Base-by-base conservation (phyloP, 2,888 invertebrate genomes). In the Ormyrus thymus region DNA sequence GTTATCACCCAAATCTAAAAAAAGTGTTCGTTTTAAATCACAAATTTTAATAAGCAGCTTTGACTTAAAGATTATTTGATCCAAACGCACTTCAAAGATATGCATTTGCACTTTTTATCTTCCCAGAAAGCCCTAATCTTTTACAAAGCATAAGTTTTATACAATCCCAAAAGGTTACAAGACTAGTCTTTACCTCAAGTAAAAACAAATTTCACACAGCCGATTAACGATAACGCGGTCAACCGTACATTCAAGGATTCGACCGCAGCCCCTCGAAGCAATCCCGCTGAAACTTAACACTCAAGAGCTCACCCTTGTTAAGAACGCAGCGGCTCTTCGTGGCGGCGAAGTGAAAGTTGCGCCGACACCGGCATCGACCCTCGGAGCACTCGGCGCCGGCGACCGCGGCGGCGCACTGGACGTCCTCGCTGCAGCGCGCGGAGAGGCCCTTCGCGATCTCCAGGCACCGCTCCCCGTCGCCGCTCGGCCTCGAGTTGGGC, bases 1-100 rank as follows among this genome's bases (percentile, higher is more conserved):
- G 0, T 7, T 3, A 0, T 77, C 73, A 10, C 80, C 80, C 48
- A 43, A 77, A 6, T 1, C 80, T 80, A 29, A 43, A 76, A 73
- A 58, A 29, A 29, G n/a, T 29, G 29, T 29, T 1, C 29, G 29
- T 29, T 29, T 29, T 45, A 61, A 62, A 15, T 5, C 9, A 15
- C 2, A 10, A 48, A 48, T 15, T 45, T 62, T 45, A 45, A 62
- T 43, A 6, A 62, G 46, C 1, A 43, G 1, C 4, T 29, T 29
- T 29, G 4, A 29, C 29, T 29, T 29, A 29, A 29, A 29, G 29
- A 29, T 29, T 29, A 29, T 29, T 29, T 29, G 4, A 29, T 29
- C 1, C 29, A 29, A 29, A 29, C 0, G 29, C 29, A 29, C 0
- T 4, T 29, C 29, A 29, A 29, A 0, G 3, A 29, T 29, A 29